Percentiles rank a stretch among this genome's conserved stretches.
Conservation (phyloP, 2,113 vertebrate genomes). For the Papio anubis region DNA sequence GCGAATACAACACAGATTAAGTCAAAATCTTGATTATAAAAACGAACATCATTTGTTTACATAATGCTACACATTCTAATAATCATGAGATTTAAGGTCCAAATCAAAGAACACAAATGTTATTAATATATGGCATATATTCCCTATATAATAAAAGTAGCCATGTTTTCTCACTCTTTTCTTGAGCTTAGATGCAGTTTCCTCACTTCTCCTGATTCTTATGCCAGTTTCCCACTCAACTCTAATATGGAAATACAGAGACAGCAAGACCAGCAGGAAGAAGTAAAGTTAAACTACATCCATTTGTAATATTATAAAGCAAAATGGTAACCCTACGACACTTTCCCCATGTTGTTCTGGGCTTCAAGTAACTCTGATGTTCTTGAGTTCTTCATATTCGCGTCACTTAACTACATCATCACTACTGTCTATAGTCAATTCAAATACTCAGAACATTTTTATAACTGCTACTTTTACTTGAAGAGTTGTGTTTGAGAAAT, state of each 20-base stretch:
- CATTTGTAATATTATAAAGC: not conserved
- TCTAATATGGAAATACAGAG: not conserved
- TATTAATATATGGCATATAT: not conserved
- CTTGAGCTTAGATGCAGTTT: not conserved
- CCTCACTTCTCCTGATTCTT: not conserved
- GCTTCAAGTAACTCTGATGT: not conserved
- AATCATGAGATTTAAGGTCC: not conserved
- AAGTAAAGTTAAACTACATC: not conserved
- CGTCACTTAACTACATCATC: not conserved
- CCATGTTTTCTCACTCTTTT: not conserved
- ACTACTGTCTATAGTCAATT: not conserved
- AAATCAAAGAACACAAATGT: not conserved
- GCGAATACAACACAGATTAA: not conserved
- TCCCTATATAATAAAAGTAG: not conserved
- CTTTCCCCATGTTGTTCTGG: not conserved
- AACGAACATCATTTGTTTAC: not conserved
- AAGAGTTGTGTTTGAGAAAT: not conserved
- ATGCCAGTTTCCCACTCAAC: not conserved
- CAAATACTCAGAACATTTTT: not conserved
- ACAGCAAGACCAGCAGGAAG: not conserved
- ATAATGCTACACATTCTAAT: not conserved
- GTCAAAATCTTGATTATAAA: not conserved
- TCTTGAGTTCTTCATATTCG: not conserved
- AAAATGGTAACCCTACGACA: not conserved
- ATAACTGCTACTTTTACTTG: not conserved